Evolutionary conservation across 53 echinoderm and acorn worm genomes (phyloP).

Genomic region (Arbacia lixula): DNA sequence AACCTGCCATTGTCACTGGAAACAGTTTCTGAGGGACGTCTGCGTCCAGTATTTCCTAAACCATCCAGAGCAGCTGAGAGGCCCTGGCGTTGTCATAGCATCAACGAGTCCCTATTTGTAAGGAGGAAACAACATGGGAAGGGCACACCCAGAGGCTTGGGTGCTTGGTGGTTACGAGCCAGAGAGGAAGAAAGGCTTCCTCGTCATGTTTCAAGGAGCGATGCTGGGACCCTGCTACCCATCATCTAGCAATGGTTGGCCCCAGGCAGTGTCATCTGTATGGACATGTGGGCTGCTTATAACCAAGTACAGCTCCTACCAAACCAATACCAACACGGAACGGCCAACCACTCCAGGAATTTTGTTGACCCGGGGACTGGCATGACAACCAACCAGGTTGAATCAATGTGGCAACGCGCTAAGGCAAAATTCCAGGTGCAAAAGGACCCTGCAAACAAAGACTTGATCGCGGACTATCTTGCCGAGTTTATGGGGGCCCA

Average conservation of each 20-base stretch:
- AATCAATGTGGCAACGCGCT: slow-evolving; percentile 34
- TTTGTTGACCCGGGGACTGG: slow-evolving; percentile 46
- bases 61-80: slow-evolving; percentile 16
- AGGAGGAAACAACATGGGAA: slow-evolving; percentile 21
- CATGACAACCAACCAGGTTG: slow-evolving; percentile 12
- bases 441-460: slow-evolving; percentile 3
- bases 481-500: slow-evolving; percentile 42
- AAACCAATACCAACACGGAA: not conserved
- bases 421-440: slow-evolving; percentile 29
- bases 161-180: slow-evolving; percentile 45
- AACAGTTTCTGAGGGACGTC: slow-evolving; percentile 33
- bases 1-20: slow-evolving; percentile 24
- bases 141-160: not conserved
- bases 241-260: slow-evolving; percentile 44
- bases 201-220: slow-evolving; percentile 15
- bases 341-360: slow-evolving; percentile 14
- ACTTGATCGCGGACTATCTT: slow-evolving; percentile 31
- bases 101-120: too few species aligned
- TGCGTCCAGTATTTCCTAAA: slow-evolving; percentile 9
- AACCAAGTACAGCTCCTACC: not conserved
- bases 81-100: slow-evolving; percentile 22
- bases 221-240: slow-evolving; percentile 28
- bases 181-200: slow-evolving; percentile 21
- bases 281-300: slow-evolving; percentile 36
- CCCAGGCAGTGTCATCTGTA: slow-evolving; percentile 26